Evolutionary conservation across 2,797 vertebrate species (phyloP).

Genomic region (Melanotaenia parkinsoni): DNA sequence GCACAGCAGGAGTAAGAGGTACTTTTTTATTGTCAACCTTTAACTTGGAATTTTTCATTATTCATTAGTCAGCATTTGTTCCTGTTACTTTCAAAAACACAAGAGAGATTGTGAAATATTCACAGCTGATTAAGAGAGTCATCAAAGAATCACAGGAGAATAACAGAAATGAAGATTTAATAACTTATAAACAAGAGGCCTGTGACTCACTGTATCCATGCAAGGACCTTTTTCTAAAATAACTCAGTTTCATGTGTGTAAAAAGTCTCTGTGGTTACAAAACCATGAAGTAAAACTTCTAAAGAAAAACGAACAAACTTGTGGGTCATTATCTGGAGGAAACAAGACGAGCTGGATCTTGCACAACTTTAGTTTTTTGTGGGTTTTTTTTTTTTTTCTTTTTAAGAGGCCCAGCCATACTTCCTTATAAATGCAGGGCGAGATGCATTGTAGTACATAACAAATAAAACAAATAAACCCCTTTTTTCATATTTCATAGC

Average conservation of each 20-base stretch:
- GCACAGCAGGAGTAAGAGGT: slow-evolving; percentile 75
- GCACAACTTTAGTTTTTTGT: not conserved
- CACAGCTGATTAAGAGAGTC: not conserved
- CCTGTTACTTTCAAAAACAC: not conserved
- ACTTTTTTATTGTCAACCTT: not conserved
- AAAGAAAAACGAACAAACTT: not conserved
- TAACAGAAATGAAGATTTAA: not conserved
- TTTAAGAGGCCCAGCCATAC: not conserved
- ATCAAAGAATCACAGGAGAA: not conserved
- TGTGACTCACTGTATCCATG: not conserved
- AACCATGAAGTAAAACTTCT: not conserved
- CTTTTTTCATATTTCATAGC: too few relatives aligned
- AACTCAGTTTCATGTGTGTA: slow-evolving; percentile 1
- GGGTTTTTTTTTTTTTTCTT: too few relatives aligned
- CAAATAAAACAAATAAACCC: too few relatives aligned
- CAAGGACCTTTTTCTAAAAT: not conserved
- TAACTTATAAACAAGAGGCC: not conserved
- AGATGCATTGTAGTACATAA: too few relatives aligned
- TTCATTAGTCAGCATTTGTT: not conserved
- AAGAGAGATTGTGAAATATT: not conserved
- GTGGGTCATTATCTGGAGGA: slow-evolving; percentile 2
- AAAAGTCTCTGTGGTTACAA: slow-evolving; percentile 5
- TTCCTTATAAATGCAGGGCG: not conserved
- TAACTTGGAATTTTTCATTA: not conserved
- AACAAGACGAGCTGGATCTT: not conserved